Evolutionary conservation across 2,888 invertebrate genomes (phyloP), one percentile per base, ranked within the genome.

Genomic region (Griposia aprilina): DNA sequence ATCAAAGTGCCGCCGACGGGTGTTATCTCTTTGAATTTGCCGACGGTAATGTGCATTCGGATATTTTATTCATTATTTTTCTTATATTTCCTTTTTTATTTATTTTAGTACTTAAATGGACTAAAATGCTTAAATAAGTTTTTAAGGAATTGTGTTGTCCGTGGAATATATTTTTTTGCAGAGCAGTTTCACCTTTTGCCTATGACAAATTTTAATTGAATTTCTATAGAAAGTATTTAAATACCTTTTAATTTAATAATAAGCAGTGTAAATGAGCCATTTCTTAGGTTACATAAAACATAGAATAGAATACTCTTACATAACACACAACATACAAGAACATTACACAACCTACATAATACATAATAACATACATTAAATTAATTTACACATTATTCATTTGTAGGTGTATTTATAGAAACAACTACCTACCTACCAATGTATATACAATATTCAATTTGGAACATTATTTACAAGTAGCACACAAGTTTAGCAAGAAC

Each of bases 1-100:
- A 93, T 95, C 92, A 95, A 94, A 94, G 93, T 74, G 88, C 93
- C 93, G 94, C 85, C 94, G 95, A 92, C 91, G 87, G 87, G 84
- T 80, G 81, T 70, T 82, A 81, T 88, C 87, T 85, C 92, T 94
- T 94, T 95, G 91, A 93, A 90, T 88, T 91, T 85, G 90, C 95
- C 94, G 95, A 92, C 94, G 93, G 94, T 84, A 90, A 88, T 83
- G 88, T 84, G 82, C 87, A 74, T 82, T 86, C 77, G 65, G 84
- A 80, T 87, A 83, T 80, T 83, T 87, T 73, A 70, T 77, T 73
- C 66, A 50, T 76, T 63, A 63, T 81, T 77, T 78, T 82, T 76
- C 59, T 52, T 78, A 67, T 59, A 45, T 82, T 65, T 73, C 81
- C 69, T 80, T 74, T 83, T 81, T 70, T 81, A 76, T 66, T 87